Evolutionary conservation across 2,797 vertebrate species (phyloP).

Genomic region (Propithecus perrieri): DNA sequence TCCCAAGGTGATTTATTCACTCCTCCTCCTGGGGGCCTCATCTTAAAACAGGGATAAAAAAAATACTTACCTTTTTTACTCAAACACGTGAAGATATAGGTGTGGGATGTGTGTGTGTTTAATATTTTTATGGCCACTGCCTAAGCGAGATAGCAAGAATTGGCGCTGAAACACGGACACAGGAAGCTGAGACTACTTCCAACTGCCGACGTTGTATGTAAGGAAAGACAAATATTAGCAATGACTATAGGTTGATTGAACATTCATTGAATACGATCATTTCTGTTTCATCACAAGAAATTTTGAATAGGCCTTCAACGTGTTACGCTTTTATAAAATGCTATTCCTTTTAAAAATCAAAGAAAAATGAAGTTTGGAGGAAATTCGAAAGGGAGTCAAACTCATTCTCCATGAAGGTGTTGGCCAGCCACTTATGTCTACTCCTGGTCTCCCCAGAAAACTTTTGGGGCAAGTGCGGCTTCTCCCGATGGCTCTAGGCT

Average conservation of each 20-base stretch:
- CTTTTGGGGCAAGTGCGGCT: background rate
- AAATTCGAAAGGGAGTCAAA: background rate
- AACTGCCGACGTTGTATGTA: background rate
- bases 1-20: background rate
- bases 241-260: background rate
- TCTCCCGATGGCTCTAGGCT: background rate
- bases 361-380: background rate
- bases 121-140: background rate
- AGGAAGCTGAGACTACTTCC: background rate
- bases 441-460: background rate
- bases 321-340: background rate
- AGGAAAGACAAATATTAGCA: background rate
- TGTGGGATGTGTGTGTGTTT: background rate
- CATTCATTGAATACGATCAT: background rate
- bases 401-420: background rate
- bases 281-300: constrained; percentile 29
- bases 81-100: background rate
- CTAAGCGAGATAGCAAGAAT: background rate
- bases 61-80: background rate
- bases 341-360: background rate
- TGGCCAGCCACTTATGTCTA: background rate
- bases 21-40: background rate
- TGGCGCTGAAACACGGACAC: background rate
- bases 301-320: background rate
- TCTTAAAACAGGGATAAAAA: background rate